A percentile compares a stretch with the other conserved stretches of the same genome.
phyloP scores from a whole-genome alignment of 2,113 vertebrate genomes.

The rat (Rattus norvegicus) region DNA sequence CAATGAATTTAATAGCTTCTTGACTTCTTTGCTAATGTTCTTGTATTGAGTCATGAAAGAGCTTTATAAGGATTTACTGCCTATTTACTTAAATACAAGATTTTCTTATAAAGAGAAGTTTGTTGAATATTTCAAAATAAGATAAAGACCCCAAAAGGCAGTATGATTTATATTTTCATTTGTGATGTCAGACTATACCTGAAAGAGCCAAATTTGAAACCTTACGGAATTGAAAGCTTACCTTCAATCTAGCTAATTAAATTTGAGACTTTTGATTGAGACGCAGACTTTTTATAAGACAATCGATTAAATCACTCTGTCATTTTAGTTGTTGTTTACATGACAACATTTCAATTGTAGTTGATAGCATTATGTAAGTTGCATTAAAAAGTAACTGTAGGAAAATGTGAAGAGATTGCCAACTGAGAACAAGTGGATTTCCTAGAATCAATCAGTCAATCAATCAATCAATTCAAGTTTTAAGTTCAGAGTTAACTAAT shows the following conservation, averaged over 20 bases:
- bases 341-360: constrained; percentile 1
- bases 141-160: background rate
- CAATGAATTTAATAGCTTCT: background rate
- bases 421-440: background rate
- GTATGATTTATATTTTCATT: constrained; percentile 1
- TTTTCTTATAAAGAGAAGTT: background rate
- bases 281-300: background rate
- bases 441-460: background rate
- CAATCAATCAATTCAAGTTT: background rate
- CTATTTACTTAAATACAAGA: background rate
- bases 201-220: constrained; percentile 1
- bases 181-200: background rate
- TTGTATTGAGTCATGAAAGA: background rate
- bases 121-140: constrained; percentile 29
- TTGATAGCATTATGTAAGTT: background rate
- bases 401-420: background rate
- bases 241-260: background rate
- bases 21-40: constrained; percentile 28
- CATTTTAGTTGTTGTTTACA: background rate
- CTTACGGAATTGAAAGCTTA: background rate
- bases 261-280: background rate
- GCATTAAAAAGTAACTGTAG: background rate
- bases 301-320: background rate
- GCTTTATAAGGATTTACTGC: constrained; percentile 20
- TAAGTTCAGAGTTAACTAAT: constrained; percentile 5